Conservation (phyloP, 2,888 invertebrate genomes). For the Nipponacmea schrenckii region DNA sequence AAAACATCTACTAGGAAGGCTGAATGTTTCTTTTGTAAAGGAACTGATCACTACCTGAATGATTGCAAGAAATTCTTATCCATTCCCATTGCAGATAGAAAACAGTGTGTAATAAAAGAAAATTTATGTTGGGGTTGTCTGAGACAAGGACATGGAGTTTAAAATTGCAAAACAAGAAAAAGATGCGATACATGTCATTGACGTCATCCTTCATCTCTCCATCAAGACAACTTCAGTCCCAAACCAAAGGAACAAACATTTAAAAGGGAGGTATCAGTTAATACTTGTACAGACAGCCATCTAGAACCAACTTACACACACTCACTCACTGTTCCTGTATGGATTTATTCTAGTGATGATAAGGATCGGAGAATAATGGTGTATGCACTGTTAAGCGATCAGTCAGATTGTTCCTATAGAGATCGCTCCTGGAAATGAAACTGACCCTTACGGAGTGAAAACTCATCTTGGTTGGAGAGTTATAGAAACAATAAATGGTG, state of each 20-base stretch:
- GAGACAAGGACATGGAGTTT: background rate
- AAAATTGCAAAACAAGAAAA: background rate
- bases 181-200: background rate
- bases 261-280: background rate
- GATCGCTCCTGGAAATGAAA: conserved; percentile 2
- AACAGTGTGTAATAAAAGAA: background rate
- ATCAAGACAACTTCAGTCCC: background rate
- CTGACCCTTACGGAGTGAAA: conserved; percentile 10
- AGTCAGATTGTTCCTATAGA: conserved; percentile 3
- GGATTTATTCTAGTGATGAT: background rate
- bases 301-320: background rate
- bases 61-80: background rate
- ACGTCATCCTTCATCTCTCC: background rate
- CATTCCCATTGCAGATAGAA: background rate
- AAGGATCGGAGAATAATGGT: background rate
- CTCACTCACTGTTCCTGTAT: background rate
- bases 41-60: background rate
- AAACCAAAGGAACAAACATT: background rate
- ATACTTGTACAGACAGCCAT: background rate
- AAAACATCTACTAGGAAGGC: background rate
- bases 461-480: conserved; percentile 14
- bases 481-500: conserved; percentile 1
- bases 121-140: conserved; percentile 11
- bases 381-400: background rate
- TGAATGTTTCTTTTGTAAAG: background rate